These are phyloP conservation scores for Limnephilus rhombicus DNA, from an alignment of 2,888 invertebrate genomes.

Conservation along the genomic window DNA sequence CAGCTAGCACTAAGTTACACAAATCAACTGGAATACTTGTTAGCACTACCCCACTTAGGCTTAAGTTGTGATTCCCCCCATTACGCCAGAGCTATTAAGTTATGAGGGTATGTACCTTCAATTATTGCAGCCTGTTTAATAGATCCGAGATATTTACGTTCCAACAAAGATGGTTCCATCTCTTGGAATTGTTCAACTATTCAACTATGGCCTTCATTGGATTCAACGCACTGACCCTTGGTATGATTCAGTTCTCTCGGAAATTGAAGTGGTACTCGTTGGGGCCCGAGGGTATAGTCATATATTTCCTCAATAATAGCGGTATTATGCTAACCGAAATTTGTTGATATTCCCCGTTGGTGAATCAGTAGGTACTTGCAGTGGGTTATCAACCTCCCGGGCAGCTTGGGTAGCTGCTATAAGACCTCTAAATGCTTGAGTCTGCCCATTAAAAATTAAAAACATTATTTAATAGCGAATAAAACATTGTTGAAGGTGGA, in stretches of 20 bases:
- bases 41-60: slow-evolving; percentile 1
- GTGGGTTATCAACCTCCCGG: not conserved
- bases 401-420: not conserved
- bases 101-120: slow-evolving; percentile 6
- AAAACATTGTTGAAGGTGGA: not conserved
- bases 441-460: not conserved
- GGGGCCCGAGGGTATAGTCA: slow-evolving; percentile 49
- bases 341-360: slow-evolving; percentile 54
- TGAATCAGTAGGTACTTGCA: not conserved
- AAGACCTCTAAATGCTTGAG: not conserved
- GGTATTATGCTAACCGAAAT: slow-evolving; percentile 61
- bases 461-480: not conserved
- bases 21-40: not conserved
- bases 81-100: not conserved
- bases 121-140: slow-evolving; percentile 2
- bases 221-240: slow-evolving; percentile 38
- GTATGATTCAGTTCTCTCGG: slow-evolving; percentile 43
- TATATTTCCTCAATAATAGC: slow-evolving; percentile 51
- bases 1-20: not conserved
- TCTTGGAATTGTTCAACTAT: slow-evolving; percentile 16
- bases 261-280: slow-evolving; percentile 60
- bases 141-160: slow-evolving; percentile 16
- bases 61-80: not conserved
- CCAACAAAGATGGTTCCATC: not conserved
- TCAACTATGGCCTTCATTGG: slow-evolving; percentile 4